Evolutionary conservation across 2,113 vertebrate genomes (phyloP), one percentile per base, ranked within the genome.

Genomic region (Elgaria multicarinata): DNA sequence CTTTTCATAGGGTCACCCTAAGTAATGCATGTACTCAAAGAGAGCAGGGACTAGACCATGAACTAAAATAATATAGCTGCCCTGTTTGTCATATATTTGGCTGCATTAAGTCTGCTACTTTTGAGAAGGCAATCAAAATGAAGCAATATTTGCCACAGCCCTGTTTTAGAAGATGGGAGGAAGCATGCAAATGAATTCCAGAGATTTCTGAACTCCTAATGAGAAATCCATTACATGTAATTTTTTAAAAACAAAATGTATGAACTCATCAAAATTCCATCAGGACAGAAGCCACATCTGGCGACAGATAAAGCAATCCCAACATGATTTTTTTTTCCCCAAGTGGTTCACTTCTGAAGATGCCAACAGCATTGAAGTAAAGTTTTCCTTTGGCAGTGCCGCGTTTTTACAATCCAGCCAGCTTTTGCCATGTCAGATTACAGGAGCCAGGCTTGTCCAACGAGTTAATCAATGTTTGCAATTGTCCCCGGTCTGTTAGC

Each of bases 321-420:
- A 50, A 14, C 3, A 13, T 16, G 42, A 26, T 16, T 8, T 62
- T 13, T 31, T 10, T 13, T 3, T 58, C 13, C n/a, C 22, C 55
- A 3, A 33, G 62, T 39, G 1, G 14, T 28, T 31, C 31, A 10
- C 1, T n/a, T 4, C 72, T n/a, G 8, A 66, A 76, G 72, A 62
- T 20, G 53, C 16, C 39, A 33, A 22, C 4, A 24, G 8, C 72
- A 31, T 14, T 10, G 26, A 22, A 66, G 78, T 33, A 42, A n/a
- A 66, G 42, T 67, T 78, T 67, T 46, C 18, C 58, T 28, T 71
- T n/a, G 87, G 81, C 55, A 86, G 2, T 1, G 72, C 42, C 67
- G 12, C 10, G 20, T 14, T 22, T 79, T 50, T 8, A 20, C 16
- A 31, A 7, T 5, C 4, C 26, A n/a, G n/a, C 0, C 0, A 9